Conservation (phyloP, 2,888 invertebrate genomes). For the Clistopyga incitator region DNA sequence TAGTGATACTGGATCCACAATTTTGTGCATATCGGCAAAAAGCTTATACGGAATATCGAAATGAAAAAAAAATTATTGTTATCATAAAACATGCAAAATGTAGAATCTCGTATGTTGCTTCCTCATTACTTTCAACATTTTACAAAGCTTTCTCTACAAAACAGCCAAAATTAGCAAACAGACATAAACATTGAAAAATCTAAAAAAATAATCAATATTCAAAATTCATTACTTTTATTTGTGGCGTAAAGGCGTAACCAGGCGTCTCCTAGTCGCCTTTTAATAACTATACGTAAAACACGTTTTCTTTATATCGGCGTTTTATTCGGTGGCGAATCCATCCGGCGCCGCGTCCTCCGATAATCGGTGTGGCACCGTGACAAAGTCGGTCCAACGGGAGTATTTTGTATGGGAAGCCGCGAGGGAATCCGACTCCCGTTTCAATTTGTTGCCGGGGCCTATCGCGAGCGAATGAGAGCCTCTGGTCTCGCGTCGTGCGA, state of each 20-base stretch:
- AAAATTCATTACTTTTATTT: not conserved
- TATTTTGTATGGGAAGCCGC: not conserved
- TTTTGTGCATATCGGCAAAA: too few relatives aligned
- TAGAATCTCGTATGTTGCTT: too few relatives aligned
- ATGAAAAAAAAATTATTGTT: too few relatives aligned
- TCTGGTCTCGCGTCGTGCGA: slow-evolving; percentile 81
- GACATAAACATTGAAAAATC: too few relatives aligned
- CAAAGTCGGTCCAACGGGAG: not conserved
- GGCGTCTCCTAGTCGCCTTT: not conserved
- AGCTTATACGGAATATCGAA: too few relatives aligned
- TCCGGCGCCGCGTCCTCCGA: not conserved
- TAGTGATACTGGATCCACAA: too few relatives aligned
- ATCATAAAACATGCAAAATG: too few relatives aligned
- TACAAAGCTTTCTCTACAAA: too few relatives aligned
- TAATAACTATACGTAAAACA: not conserved
- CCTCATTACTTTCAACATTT: too few relatives aligned
- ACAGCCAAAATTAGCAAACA: too few relatives aligned
- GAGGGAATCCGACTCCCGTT: slow-evolving; percentile 10
- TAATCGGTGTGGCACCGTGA: not conserved
- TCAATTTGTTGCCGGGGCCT: not conserved
- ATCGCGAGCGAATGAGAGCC: slow-evolving; percentile 77
- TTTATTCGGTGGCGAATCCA: not conserved
- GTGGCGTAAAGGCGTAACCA: too few relatives aligned
- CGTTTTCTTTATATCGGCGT: not conserved
- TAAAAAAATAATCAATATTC: too few relatives aligned